A percentile compares a stretch with the other conserved stretches of the same genome.
phyloP scores from a whole-genome alignment of 2,113 vertebrate species.

The Pseudorhombus dupliciocellatus region DNA sequence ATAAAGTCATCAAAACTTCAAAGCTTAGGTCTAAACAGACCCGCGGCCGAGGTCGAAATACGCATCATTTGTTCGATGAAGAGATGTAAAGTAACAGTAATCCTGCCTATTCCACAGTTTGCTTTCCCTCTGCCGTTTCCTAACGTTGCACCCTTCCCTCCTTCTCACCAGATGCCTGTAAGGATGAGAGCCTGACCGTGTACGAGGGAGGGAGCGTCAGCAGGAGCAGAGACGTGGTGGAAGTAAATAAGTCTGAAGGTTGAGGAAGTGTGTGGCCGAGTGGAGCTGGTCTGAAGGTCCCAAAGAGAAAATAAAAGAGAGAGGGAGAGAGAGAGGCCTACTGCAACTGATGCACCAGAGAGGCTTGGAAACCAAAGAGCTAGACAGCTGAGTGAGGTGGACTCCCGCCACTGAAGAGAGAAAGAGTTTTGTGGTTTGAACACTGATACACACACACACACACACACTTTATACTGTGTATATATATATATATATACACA shows the following conservation, averaged over 20 bases:
- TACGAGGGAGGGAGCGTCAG: constrained; percentile 73
- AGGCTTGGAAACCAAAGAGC: constrained; percentile 71
- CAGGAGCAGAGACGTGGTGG: constrained; percentile 70
- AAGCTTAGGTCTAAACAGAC: not conserved
- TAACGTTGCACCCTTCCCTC: not conserved
- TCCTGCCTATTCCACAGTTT: not conserved
- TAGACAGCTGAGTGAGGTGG: constrained; percentile 54
- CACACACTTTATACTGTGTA: not conserved
- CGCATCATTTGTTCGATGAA: not conserved
- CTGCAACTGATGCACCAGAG: constrained; percentile 53
- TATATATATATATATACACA: constrained; percentile 2
- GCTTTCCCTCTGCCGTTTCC: not conserved
- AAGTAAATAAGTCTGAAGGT: constrained; percentile 60
- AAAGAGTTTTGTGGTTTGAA: constrained; percentile 40
- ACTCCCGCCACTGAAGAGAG: constrained; percentile 56
- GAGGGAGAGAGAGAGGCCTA: constrained; percentile 33
- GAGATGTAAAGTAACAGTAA: not conserved
- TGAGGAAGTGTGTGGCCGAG: constrained; percentile 38
- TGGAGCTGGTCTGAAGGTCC: constrained; percentile 60
- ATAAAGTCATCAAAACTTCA: not conserved
- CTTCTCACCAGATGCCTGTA: constrained; percentile 84
- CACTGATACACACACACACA: constrained; percentile 44
- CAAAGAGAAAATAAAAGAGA: not conserved
- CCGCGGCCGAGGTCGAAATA: not conserved
- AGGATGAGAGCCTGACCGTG: constrained; percentile 85